phyloP scores from a whole-genome alignment of 2,888 invertebrate species.

The Caenorhabditis sp. region DNA sequence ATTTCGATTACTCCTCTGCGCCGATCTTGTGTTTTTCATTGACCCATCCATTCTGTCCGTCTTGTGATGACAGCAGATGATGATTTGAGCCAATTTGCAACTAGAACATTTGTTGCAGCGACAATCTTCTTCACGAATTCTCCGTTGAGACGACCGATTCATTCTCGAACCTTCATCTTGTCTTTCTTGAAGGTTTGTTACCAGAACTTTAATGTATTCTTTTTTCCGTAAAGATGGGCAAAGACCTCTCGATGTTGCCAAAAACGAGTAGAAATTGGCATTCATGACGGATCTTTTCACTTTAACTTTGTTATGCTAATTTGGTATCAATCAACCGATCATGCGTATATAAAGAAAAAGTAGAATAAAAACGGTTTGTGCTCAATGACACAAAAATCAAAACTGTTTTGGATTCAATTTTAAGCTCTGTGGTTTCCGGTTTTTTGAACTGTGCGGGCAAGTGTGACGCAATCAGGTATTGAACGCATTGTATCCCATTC shows the following conservation, averaged over 20 bases:
- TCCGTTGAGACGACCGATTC: constrained; percentile 57
- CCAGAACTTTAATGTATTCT: constrained; percentile 9
- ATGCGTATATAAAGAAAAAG: background rate
- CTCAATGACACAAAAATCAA: background rate
- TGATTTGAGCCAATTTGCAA: constrained; percentile 47
- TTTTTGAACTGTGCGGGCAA: background rate
- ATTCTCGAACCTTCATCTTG: constrained; percentile 57
- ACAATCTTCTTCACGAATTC: constrained; percentile 56
- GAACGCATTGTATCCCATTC: background rate
- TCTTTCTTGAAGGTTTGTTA: constrained; percentile 61
- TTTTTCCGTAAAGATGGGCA: background rate
- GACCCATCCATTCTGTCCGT: background rate
- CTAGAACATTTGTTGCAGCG: constrained; percentile 48
- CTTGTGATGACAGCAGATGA: constrained; percentile 39
- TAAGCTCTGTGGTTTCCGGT: background rate
- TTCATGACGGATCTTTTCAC: constrained; percentile 16
- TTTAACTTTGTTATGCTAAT: constrained; percentile 36
- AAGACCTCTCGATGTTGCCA: background rate
- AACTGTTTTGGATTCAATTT: background rate
- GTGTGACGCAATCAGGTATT: background rate
- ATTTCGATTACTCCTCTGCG: constrained; percentile 10
- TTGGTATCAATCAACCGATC: constrained; percentile 17
- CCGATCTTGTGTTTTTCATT: constrained; percentile 39
- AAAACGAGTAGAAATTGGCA: constrained; percentile 19
- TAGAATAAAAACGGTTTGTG: constrained; percentile 11